phyloP scores from a whole-genome alignment of 2,888 invertebrate species.

The Lasioglossum marginatum region DNA sequence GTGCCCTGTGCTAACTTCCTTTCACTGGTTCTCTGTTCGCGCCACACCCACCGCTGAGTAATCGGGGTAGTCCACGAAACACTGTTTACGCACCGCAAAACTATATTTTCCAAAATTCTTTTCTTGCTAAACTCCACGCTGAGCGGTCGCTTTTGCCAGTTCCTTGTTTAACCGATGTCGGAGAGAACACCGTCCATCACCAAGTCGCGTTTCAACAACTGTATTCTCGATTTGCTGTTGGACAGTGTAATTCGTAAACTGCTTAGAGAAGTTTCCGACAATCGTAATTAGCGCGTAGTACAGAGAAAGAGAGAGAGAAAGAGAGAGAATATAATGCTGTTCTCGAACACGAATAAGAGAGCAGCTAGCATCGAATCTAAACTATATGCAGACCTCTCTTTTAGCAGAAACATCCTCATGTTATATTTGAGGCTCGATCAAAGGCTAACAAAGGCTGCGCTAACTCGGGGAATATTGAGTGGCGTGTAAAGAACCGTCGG shows the following conservation, averaged over 20 bases:
- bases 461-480: constrained; percentile 91
- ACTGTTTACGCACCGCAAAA: not conserved
- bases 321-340: constrained; percentile 3
- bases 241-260: not conserved
- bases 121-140: not conserved
- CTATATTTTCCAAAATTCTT: not conserved
- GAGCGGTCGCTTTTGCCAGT: not conserved
- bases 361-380: constrained; percentile 49
- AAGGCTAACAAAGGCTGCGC: constrained; percentile 97
- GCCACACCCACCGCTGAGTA: constrained; percentile 2
- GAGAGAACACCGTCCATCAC: not conserved
- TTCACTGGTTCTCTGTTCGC: not conserved
- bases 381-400: constrained; percentile 86
- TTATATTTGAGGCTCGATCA: constrained; percentile 97
- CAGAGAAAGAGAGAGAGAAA: not conserved
- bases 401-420: constrained; percentile 98
- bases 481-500: constrained; percentile 88
- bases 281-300: not conserved
- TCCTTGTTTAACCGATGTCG: not conserved
- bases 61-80: not conserved
- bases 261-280: not conserved
- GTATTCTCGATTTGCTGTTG: not conserved
- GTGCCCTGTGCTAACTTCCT: constrained; percentile 1
- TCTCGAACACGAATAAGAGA: constrained; percentile 47
- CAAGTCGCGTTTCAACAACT: not conserved